phyloP scores from a whole-genome alignment of 2,113 vertebrate genomes.

The Ifrita kowaldi region DNA sequence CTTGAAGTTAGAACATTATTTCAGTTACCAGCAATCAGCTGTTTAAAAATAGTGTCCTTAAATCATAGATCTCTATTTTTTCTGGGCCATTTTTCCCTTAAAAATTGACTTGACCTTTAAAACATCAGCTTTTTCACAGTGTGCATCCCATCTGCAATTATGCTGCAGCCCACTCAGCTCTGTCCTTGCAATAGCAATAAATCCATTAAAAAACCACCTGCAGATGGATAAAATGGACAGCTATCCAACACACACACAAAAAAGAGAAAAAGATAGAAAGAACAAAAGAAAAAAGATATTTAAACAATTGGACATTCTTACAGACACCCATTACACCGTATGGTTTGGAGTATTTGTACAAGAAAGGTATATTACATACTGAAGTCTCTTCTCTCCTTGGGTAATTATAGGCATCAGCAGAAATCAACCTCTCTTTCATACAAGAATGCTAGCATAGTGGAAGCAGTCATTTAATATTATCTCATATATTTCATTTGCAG shows the following conservation, averaged over 20 bases:
- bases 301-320: not conserved
- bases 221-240: not conserved
- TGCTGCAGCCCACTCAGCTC: constrained; percentile 17
- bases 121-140: constrained; percentile 60
- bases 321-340: not conserved
- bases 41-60: constrained; percentile 45
- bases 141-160: constrained; percentile 52
- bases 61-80: constrained; percentile 35
- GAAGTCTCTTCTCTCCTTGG: not conserved
- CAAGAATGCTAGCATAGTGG: not conserved
- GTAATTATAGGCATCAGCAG: not conserved
- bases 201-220: not conserved
- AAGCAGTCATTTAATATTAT: not conserved
- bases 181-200: constrained; percentile 5
- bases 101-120: constrained; percentile 68
- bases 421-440: not conserved
- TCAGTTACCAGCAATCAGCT: constrained; percentile 29
- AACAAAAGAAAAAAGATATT: not conserved
- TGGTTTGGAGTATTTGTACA: not conserved
- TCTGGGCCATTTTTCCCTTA: constrained; percentile 24
- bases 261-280: not conserved
- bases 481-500: not conserved
- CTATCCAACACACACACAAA: not conserved
- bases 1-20: constrained; percentile 21
- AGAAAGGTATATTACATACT: not conserved